Conservation (phyloP, 2,888 invertebrate genomes). For the Lepetodrilus schrolli region DNA sequence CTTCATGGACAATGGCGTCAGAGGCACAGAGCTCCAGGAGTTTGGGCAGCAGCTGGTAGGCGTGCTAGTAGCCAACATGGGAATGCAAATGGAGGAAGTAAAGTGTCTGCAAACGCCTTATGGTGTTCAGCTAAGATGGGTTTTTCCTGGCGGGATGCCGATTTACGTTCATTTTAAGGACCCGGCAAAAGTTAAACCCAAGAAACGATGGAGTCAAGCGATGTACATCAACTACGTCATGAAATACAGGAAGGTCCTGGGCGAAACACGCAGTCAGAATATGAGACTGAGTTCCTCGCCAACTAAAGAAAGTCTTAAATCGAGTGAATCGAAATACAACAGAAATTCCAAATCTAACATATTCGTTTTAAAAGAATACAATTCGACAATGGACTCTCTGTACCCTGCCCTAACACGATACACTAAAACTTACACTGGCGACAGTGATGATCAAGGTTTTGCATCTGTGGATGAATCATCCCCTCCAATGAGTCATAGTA, state of each 20-base stretch:
- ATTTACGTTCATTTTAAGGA: conserved; percentile 51
- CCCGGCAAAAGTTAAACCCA: conserved; percentile 44
- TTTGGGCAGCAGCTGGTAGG: conserved; percentile 47
- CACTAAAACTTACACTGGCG: conserved; percentile 2
- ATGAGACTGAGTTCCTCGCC: conserved; percentile 6
- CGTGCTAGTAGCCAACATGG: conserved; percentile 39
- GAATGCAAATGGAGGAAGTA: conserved; percentile 32
- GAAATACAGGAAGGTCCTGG: conserved; percentile 40
- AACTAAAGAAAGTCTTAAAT: background rate
- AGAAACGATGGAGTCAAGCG: conserved; percentile 44
- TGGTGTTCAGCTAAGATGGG: conserved; percentile 48
- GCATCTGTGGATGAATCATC: conserved; percentile 38
- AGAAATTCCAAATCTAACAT: background rate
- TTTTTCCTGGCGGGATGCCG: conserved; percentile 46
- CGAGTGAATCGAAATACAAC: background rate
- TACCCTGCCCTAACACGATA: background rate
- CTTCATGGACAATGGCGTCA: conserved; percentile 48
- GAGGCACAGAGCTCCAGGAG: conserved; percentile 41
- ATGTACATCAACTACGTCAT: conserved; percentile 62
- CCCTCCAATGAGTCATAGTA: conserved; percentile 36
- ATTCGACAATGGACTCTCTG: background rate
- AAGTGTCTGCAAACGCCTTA: conserved; percentile 44
- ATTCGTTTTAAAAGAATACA: background rate
- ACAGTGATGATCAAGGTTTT: conserved; percentile 38
- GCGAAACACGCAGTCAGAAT: background rate